Conservation (phyloP, 2,888 invertebrate genomes). For the Rutpela maculata region DNA sequence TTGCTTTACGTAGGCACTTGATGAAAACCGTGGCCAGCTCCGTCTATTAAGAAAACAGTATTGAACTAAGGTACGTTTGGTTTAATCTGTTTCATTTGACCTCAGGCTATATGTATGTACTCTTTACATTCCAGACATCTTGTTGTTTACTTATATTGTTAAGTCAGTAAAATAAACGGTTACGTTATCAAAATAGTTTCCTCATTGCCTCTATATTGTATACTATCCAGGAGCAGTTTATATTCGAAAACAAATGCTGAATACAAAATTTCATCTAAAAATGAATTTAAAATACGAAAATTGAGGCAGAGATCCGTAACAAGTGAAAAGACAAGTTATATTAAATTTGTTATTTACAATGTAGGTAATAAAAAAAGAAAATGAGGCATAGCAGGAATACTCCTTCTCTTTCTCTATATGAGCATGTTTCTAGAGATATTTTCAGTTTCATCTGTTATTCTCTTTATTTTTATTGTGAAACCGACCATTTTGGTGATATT, state of each 20-base stretch:
- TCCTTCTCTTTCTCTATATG: slow-evolving; percentile 18
- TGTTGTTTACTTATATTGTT: too few species aligned
- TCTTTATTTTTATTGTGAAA: slow-evolving; percentile 39
- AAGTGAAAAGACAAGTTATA: slow-evolving; percentile 40
- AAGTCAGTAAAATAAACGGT: too few species aligned
- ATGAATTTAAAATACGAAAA: slow-evolving; percentile 37
- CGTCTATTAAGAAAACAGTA: too few species aligned
- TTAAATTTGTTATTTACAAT: slow-evolving; percentile 43
- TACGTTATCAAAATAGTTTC: too few species aligned
- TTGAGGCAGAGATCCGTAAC: slow-evolving; percentile 8
- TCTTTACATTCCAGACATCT: too few species aligned
- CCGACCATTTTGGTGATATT: slow-evolving; percentile 47
- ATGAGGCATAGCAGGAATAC: slow-evolving; percentile 26
- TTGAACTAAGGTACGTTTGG: too few species aligned
- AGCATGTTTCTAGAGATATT: slow-evolving; percentile 29
- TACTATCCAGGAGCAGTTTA: not conserved
- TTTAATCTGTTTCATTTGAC: too few species aligned
- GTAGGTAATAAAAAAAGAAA: slow-evolving; percentile 27
- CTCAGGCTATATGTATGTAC: too few species aligned
- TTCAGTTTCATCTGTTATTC: slow-evolving; percentile 44
- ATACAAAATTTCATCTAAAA: slow-evolving; percentile 22
- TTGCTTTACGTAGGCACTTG: too few species aligned
- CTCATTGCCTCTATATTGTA: not conserved
- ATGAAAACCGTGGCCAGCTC: too few species aligned
- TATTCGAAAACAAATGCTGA: slow-evolving; percentile 26